Evolutionary conservation across 2,888 invertebrate genomes (phyloP), one percentile per base, ranked within the genome.

Genomic region (Melinopterus prodromus): DNA sequence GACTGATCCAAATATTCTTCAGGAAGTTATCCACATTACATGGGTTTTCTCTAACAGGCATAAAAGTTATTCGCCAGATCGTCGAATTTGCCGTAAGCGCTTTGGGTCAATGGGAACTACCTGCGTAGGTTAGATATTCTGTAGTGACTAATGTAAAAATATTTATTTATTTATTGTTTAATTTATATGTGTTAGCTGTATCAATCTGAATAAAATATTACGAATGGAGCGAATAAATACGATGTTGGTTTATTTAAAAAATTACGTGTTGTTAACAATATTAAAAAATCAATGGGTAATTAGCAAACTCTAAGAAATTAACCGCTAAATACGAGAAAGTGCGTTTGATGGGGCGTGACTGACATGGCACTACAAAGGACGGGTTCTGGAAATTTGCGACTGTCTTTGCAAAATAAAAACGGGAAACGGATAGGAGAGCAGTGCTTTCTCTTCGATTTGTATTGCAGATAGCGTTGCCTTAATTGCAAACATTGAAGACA

Each of bases 11-110:
- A 72, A 79, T 85, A 71, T 6, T 86, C 9, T 76, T 86, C 16
- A 80, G 72, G 53, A 86, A 85, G 81, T 69, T 85, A 7, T 78
- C 82, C 15, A 83, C 77, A 36, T 70, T 86, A 69, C 85, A 86
- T 37, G 71, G 81, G 1, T 85, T 86, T 77, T 83, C 86, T 15
- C 77, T 86, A 35, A 83, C 74, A 12, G 86, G 85, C 16, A 80
- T 86, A 14, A 77, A 80, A 16, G 82, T 85, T 37, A 71, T 86
- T 9, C 81, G 86, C 70, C 80, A 80, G 77, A 82, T 86, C 69
- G 77, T 85, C 16, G 85, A 86, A 80, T 86, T 86, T 76, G 84
- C 85, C 0, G 77, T 84, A 6, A 77, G 78, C 36, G 75, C 84
- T 38, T 81, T 86, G 71, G 79, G 78, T 6, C 81, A 83, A 16